Conservation (phyloP, 1,140 invertebrate species). For the Pogonognathellus flavescens region DNA sequence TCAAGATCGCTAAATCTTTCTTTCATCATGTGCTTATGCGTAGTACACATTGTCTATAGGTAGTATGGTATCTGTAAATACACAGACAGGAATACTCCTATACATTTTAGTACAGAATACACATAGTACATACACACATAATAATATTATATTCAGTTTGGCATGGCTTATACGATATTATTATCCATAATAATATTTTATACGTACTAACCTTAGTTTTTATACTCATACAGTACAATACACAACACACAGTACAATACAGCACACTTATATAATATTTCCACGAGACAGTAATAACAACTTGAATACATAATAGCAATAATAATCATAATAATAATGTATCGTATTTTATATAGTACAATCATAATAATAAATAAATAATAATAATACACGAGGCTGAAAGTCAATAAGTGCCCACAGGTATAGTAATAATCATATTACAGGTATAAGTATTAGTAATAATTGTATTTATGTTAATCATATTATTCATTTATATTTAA, state of each 20-base stretch:
- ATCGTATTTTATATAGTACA: neutral
- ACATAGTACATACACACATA: constrained; percentile 2
- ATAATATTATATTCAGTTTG: constrained; percentile 6
- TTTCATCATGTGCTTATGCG: neutral
- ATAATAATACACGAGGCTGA: constrained; percentile 16
- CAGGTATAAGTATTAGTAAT: neutral
- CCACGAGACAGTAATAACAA: too few species aligned
- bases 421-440: neutral
- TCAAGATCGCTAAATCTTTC: constrained; percentile 5
- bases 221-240: too few species aligned
- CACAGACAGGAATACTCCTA: neutral
- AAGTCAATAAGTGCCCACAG: constrained; percentile 7
- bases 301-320: too few species aligned
- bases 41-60: neutral
- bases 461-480: neutral
- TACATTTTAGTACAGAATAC: neutral
- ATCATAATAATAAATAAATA: constrained; percentile 9
- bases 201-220: neutral
- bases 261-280: too few species aligned
- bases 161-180: constrained; percentile 24
- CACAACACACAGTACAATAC: too few species aligned
- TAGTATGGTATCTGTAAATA: neutral
- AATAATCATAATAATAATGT: too few species aligned
- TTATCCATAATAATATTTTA: neutral
- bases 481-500: neutral